Percentiles rank a stretch among this genome's conserved stretches.
Evolutionary conservation across 2,113 vertebrate species (phyloP).

Genomic region (Vulpes lagopus): DNA sequence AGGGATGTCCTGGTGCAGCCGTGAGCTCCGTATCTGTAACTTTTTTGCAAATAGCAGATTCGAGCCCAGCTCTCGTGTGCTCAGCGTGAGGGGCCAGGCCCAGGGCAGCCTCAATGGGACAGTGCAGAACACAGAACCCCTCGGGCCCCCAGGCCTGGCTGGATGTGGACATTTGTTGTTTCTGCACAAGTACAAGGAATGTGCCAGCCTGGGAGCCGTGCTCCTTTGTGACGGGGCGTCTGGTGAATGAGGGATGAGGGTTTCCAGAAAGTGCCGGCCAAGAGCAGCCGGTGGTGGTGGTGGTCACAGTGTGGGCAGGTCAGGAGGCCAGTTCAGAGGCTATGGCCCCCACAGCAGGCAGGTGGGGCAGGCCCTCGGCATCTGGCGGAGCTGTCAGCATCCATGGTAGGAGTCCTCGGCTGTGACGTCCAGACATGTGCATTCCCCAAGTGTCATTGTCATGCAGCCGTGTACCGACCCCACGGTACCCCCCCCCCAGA

Average conservation of each 20-base stretch:
- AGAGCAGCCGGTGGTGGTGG: neutral
- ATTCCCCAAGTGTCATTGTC: neutral
- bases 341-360: neutral
- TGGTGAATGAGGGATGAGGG: neutral
- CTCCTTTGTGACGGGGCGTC: neutral
- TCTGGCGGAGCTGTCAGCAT: neutral
- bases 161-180: neutral
- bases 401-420: neutral
- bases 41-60: neutral
- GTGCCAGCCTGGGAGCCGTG: neutral
- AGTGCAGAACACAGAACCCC: rapidly evolving
- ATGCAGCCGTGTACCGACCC: neutral
- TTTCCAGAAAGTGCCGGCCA: neutral
- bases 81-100: rapidly evolving
- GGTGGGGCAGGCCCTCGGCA: rapidly evolving
- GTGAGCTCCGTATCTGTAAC: rapidly evolving
- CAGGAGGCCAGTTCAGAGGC: rapidly evolving
- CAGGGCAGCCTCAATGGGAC: rapidly evolving
- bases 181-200: neutral
- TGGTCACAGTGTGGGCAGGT: neutral
- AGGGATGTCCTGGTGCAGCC: neutral
- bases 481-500: neutral
- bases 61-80: neutral
- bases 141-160: neutral
- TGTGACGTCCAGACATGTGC: neutral